These are phyloP conservation scores for Eustalomyia histrio DNA, from an alignment of 2,888 invertebrate genomes.

Conservation along the genomic window DNA sequence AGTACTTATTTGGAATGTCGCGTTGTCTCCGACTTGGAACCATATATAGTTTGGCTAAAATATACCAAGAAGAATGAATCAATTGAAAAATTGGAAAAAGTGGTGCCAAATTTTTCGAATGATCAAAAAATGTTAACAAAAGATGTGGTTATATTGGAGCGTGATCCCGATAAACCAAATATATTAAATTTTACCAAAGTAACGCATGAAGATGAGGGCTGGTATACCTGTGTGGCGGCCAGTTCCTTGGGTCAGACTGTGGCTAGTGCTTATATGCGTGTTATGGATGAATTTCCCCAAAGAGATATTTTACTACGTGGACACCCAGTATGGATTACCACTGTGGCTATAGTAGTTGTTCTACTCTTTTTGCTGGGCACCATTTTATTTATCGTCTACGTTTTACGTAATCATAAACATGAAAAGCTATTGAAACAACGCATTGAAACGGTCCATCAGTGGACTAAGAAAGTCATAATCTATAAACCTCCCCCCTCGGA, in stretches of 20 bases:
- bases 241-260: constrained; percentile 90
- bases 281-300: constrained; percentile 81
- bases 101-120: constrained; percentile 61
- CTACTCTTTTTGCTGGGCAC: constrained; percentile 80
- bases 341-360: constrained; percentile 82
- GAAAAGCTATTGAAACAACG: constrained; percentile 90
- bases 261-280: constrained; percentile 91
- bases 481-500: constrained; percentile 84
- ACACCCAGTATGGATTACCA: constrained; percentile 82
- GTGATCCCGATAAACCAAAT: constrained; percentile 79
- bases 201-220: constrained; percentile 93
- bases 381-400: constrained; percentile 82
- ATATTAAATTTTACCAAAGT: constrained; percentile 90
- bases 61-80: constrained; percentile 71
- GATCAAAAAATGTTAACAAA: constrained; percentile 44
- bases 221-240: constrained; percentile 97
- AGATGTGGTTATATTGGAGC: constrained; percentile 63
- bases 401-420: constrained; percentile 85
- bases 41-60: constrained; percentile 89
- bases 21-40: constrained; percentile 91
- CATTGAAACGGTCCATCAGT: constrained; percentile 91
- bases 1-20: constrained; percentile 88
- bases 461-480: constrained; percentile 94
- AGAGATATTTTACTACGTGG: constrained; percentile 74
- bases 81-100: constrained; percentile 67